Percentiles rank a stretch among this genome's conserved stretches.
These are phyloP conservation scores for Machimus rusticus DNA, from an alignment of 2,888 invertebrate species.

Conservation along the genomic window DNA sequence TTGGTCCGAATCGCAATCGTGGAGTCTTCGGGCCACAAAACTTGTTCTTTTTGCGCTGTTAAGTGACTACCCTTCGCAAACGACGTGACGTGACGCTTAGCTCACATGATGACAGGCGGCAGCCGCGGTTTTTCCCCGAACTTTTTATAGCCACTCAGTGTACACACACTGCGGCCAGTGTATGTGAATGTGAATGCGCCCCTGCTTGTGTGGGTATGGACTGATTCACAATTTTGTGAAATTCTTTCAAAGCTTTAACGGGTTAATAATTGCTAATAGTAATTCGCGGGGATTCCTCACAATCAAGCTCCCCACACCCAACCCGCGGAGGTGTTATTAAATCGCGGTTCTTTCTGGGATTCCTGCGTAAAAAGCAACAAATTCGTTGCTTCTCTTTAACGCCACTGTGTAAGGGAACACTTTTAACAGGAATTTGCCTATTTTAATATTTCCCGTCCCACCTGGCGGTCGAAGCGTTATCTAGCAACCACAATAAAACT, in stretches of 20 bases:
- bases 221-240: neutral
- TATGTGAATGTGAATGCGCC: neutral
- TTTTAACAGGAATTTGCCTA: neutral
- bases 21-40: neutral
- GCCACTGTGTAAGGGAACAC: too few relatives aligned
- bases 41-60: neutral
- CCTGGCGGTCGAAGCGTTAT: neutral
- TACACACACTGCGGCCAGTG: neutral
- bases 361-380: neutral
- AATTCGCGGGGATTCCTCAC: neutral
- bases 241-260: neutral
- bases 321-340: neutral
- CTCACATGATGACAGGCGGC: neutral
- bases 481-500: neutral
- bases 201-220: neutral
- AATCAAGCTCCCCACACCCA: neutral
- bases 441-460: neutral
- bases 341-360: neutral
- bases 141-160: neutral
- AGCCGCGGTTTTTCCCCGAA: neutral
- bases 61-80: neutral
- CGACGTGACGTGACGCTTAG: neutral
- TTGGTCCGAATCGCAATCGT: neutral
- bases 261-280: neutral
- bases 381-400: neutral